phyloP scores from a whole-genome alignment of 2,888 invertebrate genomes.

The Acronicta psi region DNA sequence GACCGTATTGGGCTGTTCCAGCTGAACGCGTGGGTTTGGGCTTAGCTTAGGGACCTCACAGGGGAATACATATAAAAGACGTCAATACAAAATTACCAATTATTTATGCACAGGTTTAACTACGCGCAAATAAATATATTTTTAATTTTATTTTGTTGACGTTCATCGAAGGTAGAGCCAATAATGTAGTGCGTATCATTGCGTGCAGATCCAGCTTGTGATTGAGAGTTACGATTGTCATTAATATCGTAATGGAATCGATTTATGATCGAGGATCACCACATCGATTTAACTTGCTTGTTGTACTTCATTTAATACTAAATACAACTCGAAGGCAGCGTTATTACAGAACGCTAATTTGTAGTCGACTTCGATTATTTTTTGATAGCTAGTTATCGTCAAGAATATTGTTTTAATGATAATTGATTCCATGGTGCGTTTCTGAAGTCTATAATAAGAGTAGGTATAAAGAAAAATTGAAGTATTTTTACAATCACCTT shows the following conservation, averaged over 20 bases:
- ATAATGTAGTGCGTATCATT: conserved; percentile 66
- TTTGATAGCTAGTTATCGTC: conserved; percentile 27
- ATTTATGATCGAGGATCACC: conserved; percentile 80
- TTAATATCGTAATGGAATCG: conserved; percentile 82
- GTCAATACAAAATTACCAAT: conserved; percentile 43
- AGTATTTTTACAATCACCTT: conserved; percentile 23
- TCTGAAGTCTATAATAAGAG: conserved; percentile 13
- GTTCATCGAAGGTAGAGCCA: conserved; percentile 56
- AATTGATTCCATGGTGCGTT: conserved; percentile 11
- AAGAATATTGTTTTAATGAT: conserved; percentile 31
- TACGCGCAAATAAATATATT: conserved; percentile 20
- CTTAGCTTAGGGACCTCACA: too few species aligned
- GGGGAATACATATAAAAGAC: too few species aligned
- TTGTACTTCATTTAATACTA: conserved; percentile 70
- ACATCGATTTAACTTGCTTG: conserved; percentile 73
- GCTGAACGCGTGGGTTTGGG: too few species aligned
- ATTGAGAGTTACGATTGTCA: conserved; percentile 84
- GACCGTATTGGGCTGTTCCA: conserved; percentile 15
- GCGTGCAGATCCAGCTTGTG: conserved; percentile 74
- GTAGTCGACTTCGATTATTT: conserved; percentile 62
- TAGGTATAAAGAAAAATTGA: conserved; percentile 15
- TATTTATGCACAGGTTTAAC: conserved; percentile 34
- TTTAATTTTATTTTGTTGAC: conserved; percentile 60
- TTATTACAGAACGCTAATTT: conserved; percentile 69
- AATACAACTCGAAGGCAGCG: conserved; percentile 65